A percentile compares a stretch with the other conserved stretches of the same genome.
phyloP scores from a whole-genome alignment of 1,140 invertebrate genomes.

The Meloidogyne floridensis region DNA sequence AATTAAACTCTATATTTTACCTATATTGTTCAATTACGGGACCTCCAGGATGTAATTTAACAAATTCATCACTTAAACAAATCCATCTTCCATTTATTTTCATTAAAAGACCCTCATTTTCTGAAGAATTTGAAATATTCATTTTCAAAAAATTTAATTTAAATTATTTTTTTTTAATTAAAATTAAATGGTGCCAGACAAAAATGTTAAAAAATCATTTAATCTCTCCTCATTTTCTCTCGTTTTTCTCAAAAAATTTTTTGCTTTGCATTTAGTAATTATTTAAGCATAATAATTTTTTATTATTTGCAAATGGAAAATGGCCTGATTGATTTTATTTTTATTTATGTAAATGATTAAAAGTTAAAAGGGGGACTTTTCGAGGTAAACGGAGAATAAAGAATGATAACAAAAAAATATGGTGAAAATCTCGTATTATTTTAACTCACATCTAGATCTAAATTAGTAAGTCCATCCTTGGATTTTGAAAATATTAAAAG shows the following conservation, averaged over 20 bases:
- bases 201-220: no score
- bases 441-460: no score
- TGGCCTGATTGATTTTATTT: neutral
- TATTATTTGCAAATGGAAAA: neutral
- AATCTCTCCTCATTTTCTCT: no score
- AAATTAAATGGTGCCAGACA: no score
- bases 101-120: conserved; percentile 38
- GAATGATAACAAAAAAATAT: no score
- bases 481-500: no score
- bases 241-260: no score
- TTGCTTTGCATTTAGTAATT: no score
- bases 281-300: no score
- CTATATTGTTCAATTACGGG: conserved; percentile 61
- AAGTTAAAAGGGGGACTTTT: neutral
- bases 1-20: conserved; percentile 30
- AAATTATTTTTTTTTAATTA: no score
- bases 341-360: neutral
- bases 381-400: neutral
- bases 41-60: conserved; percentile 60
- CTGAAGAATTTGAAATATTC: neutral
- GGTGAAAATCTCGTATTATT: no score
- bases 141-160: neutral
- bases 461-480: no score
- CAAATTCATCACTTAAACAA: conserved; percentile 50
- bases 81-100: conserved; percentile 63